Evolutionary conservation across 2,888 invertebrate genomes (phyloP).

Genomic region (Venusia cambrica): DNA sequence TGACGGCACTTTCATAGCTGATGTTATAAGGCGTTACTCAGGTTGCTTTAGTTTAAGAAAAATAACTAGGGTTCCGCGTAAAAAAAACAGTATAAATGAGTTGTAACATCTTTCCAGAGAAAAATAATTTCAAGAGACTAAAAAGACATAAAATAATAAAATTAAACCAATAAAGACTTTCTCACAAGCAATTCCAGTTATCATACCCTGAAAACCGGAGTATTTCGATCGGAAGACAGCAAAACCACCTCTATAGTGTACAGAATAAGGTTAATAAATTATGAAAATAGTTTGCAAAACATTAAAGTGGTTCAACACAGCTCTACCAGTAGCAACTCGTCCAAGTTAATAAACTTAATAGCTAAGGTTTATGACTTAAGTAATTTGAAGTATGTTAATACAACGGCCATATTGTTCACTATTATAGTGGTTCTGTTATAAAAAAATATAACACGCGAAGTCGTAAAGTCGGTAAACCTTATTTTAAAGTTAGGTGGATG

Average conservation of each 20-base stretch:
- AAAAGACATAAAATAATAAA: too few species aligned
- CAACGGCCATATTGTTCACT: constrained; percentile 14
- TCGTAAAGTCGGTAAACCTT: too few species aligned
- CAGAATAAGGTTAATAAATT: background rate
- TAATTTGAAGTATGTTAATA: constrained; percentile 14
- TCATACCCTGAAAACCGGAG: background rate
- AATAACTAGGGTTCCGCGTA: too few species aligned
- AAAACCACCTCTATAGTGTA: background rate
- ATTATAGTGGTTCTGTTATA: constrained; percentile 7
- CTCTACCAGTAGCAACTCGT: constrained; percentile 2
- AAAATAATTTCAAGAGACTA: too few species aligned
- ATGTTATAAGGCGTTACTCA: too few species aligned
- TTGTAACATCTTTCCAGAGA: too few species aligned
- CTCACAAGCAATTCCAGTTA: background rate
- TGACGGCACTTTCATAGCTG: too few species aligned
- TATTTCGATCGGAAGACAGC: background rate
- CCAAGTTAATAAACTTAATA: constrained; percentile 17
- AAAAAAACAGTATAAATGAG: too few species aligned
- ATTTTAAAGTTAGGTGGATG: too few species aligned
- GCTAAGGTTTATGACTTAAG: constrained; percentile 12
- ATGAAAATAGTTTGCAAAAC: background rate
- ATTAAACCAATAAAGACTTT: too few species aligned
- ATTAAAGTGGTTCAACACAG: background rate
- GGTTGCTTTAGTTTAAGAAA: too few species aligned
- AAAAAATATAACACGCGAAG: too few species aligned